Percentiles rank a stretch among this genome's conserved stretches.
Evolutionary conservation across 1,140 invertebrate genomes (phyloP).

Genomic region (Lycorma delicatula): DNA sequence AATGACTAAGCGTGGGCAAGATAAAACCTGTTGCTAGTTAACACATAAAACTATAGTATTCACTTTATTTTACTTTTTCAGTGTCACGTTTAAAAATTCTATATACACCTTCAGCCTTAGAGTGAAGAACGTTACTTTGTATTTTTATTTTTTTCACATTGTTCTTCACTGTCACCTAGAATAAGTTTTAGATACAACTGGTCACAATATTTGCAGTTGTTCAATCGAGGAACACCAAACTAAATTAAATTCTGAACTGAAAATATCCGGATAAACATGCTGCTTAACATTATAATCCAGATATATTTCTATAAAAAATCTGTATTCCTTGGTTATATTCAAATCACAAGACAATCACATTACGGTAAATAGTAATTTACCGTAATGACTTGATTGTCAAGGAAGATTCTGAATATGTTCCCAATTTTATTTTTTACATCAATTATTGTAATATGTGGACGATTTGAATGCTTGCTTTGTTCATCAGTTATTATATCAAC

Average conservation of each 20-base stretch:
- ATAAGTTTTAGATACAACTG: background rate
- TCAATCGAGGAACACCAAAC: conserved; percentile 13
- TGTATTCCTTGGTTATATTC: background rate
- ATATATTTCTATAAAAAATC: conserved; percentile 9
- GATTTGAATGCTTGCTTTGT: conserved; percentile 5
- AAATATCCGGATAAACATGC: conserved; percentile 11
- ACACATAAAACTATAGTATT: background rate
- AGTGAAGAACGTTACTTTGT: background rate
- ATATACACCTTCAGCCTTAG: background rate
- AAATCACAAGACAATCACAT: conserved; percentile 1
- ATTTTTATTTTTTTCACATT: too few species aligned
- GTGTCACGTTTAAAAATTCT: background rate
- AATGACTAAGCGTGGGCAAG: too few species aligned
- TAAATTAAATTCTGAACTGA: conserved; percentile 15
- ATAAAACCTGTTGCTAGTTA: conserved; percentile 1
- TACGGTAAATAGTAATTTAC: background rate
- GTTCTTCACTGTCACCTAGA: too few species aligned
- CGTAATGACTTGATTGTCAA: conserved; percentile 9
- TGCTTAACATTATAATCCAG: conserved; percentile 2
- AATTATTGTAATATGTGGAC: conserved; percentile 6
- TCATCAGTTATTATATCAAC: background rate
- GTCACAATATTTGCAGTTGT: conserved; percentile 11
- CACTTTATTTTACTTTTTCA: background rate
- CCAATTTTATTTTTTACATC: background rate
- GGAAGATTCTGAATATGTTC: conserved; percentile 11